These are phyloP conservation scores for Iphiclides podalirius DNA, from an alignment of 2,888 invertebrate species.

Conservation along the genomic window DNA sequence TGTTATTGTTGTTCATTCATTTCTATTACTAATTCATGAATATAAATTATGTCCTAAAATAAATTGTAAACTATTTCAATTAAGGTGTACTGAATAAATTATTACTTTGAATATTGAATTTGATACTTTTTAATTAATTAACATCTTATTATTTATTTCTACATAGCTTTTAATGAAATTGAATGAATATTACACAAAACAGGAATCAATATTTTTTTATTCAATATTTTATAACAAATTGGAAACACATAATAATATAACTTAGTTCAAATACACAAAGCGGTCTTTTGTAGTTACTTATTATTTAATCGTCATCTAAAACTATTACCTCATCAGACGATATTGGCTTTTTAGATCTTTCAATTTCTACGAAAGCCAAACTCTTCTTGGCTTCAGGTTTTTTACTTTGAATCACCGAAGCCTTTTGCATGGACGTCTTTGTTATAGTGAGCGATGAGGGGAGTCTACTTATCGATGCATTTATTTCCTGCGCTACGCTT, in stretches of 20 bases:
- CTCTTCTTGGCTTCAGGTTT: constrained; percentile 58
- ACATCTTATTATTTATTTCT: constrained; percentile 2
- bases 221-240: too few species aligned
- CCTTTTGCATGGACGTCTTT: constrained; percentile 55
- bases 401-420: constrained; percentile 37
- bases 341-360: constrained; percentile 52
- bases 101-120: not conserved
- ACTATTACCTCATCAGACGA: constrained; percentile 66
- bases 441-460: constrained; percentile 77
- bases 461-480: constrained; percentile 64
- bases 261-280: too few species aligned
- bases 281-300: too few species aligned
- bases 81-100: not conserved
- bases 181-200: too few species aligned
- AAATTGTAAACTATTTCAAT: too few species aligned
- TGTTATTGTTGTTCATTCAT: too few species aligned
- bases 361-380: constrained; percentile 45
- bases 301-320: constrained; percentile 68
- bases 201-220: too few species aligned
- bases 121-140: too few species aligned
- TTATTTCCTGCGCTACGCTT: constrained; percentile 47
- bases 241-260: too few species aligned
- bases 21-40: too few species aligned
- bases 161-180: constrained; percentile 8
- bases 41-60: too few species aligned